Conservation (phyloP, 2,113 vertebrate genomes). For the Oceanites oceanicus region DNA sequence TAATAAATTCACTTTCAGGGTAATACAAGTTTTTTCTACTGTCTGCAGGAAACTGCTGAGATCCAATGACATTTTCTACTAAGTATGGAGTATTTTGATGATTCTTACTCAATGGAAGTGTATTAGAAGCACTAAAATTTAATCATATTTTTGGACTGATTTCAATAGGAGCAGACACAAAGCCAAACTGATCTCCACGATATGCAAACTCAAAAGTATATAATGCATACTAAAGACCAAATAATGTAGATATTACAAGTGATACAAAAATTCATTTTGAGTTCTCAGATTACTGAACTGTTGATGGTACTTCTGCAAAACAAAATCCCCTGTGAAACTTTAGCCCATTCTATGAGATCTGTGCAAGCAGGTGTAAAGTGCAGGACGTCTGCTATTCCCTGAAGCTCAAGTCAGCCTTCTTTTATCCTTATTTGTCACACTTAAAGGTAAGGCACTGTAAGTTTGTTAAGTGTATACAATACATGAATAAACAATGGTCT, state of each 20-base stretch:
- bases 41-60: neutral
- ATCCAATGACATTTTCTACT: neutral
- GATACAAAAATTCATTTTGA: neutral
- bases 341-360: neutral
- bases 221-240: neutral
- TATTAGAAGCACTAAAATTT: neutral
- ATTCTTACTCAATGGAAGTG: neutral
- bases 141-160: neutral
- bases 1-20: neutral
- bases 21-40: neutral
- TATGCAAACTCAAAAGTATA: rapidly evolving
- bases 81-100: neutral
- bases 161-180: neutral
- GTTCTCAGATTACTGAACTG: neutral
- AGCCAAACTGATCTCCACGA: neutral
- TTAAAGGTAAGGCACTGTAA: neutral
- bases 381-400: neutral
- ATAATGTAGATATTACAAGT: neutral
- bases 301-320: neutral
- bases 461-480: neutral
- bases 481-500: neutral
- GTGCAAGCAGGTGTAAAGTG: neutral
- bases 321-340: neutral
- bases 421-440: neutral
- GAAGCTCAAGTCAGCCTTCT: neutral